Evolutionary conservation across 2,888 invertebrate species (phyloP).

Genomic region (Lycaena phlaeas): DNA sequence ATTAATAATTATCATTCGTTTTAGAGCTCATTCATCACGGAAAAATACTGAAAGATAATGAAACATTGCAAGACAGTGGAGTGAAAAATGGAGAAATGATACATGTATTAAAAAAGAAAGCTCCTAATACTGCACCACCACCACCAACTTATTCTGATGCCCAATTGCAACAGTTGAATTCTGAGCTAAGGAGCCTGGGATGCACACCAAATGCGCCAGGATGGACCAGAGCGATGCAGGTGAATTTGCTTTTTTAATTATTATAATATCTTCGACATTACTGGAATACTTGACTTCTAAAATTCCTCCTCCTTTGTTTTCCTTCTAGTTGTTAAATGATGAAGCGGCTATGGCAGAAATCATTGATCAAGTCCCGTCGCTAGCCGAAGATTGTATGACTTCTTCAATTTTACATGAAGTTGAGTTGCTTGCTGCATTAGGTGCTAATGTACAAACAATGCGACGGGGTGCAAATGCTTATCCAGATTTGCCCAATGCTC

Average conservation of each 20-base stretch:
- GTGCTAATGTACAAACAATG: constrained; percentile 77
- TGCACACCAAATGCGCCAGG: constrained; percentile 72
- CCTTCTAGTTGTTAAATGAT: constrained; percentile 51
- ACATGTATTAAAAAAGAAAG: constrained; percentile 69
- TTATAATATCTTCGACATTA: no score
- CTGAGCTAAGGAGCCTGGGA: constrained; percentile 75
- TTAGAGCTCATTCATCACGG: constrained; percentile 82
- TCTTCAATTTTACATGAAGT: constrained; percentile 84
- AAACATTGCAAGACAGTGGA: constrained; percentile 76
- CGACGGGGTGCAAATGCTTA: constrained; percentile 78
- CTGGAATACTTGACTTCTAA: no score
- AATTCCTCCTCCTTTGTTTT: no score
- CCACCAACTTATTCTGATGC: constrained; percentile 68
- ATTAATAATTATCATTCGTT: no score
- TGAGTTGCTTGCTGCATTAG: constrained; percentile 80
- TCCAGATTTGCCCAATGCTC: constrained; percentile 79
- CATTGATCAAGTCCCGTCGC: constrained; percentile 78
- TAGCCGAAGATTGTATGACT: constrained; percentile 80
- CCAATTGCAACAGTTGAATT: constrained; percentile 75
- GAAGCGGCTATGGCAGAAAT: constrained; percentile 76
- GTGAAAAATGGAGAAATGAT: constrained; percentile 72
- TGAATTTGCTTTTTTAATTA: no score
- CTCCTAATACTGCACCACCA: constrained; percentile 35
- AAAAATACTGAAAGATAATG: constrained; percentile 75
- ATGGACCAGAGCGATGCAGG: constrained; percentile 78